A percentile compares a stretch with the other conserved stretches of the same genome.
phyloP scores from a whole-genome alignment of 1,140 invertebrate genomes.

The Drosophila ercepeae region DNA sequence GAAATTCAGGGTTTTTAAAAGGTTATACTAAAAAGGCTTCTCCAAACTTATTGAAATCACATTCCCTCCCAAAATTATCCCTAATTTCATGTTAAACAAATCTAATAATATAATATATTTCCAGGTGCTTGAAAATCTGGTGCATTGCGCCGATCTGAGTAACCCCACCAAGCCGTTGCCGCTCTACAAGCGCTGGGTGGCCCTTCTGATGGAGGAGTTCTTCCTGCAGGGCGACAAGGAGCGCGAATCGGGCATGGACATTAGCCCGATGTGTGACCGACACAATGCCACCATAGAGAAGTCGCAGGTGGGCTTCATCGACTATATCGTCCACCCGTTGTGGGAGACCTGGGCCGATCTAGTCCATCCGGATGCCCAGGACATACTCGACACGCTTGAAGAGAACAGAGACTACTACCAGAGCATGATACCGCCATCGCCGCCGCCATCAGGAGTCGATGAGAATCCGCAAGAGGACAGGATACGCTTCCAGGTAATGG shows the following conservation, averaged over 20 bases:
- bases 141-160: slow-evolving; percentile 99
- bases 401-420: slow-evolving; percentile 99
- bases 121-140: slow-evolving; percentile 99
- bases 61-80: no score
- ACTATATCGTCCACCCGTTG: slow-evolving; percentile 99
- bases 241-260: slow-evolving; percentile 95
- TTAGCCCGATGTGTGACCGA: slow-evolving; percentile 98
- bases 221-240: slow-evolving; percentile 98
- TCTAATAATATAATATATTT: no score
- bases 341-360: slow-evolving; percentile 99
- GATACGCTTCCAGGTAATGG: slow-evolving; percentile 87
- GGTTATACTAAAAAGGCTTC: no score
- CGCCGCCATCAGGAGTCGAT: slow-evolving; percentile 87
- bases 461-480: slow-evolving; percentile 85
- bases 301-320: slow-evolving; percentile 99
- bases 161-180: slow-evolving; percentile 99
- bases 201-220: slow-evolving; percentile 98
- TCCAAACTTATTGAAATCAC: no score
- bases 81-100: no score
- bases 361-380: slow-evolving; percentile 98
- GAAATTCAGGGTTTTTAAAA: no score
- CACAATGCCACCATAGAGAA: slow-evolving; percentile 98
- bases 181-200: slow-evolving; percentile 96
- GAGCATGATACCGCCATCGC: slow-evolving; percentile 92
- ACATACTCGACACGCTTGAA: slow-evolving; percentile 98